These are phyloP conservation scores for Ascaphus truei DNA, from an alignment of 2,113 vertebrate species.

Conservation along the genomic window DNA sequence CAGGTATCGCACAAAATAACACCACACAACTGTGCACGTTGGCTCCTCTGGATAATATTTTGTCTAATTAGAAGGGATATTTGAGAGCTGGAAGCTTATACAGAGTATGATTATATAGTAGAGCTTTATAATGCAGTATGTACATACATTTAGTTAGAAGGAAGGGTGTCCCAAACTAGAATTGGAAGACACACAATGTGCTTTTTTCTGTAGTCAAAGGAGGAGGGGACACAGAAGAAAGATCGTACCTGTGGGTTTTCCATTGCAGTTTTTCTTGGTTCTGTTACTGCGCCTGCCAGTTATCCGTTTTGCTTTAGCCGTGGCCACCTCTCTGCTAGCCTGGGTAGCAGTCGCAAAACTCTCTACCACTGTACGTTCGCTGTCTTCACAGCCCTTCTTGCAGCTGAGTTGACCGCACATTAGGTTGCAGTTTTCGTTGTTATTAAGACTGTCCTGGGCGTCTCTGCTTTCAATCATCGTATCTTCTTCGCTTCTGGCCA, in stretches of 20 bases:
- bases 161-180: too few relatives aligned
- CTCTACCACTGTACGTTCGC: slow-evolving; percentile 34
- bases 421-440: slow-evolving; percentile 58
- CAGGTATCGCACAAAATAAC: too few relatives aligned
- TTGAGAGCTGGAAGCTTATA: too few relatives aligned
- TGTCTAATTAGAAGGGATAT: too few relatives aligned
- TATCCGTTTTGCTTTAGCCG: slow-evolving; percentile 40
- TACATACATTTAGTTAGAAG: too few relatives aligned
- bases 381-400: slow-evolving; percentile 40
- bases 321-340: slow-evolving; percentile 39
- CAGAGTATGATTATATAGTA: too few relatives aligned
- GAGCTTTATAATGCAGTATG: too few relatives aligned
- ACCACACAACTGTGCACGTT: too few relatives aligned
- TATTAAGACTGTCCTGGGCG: slow-evolving; percentile 72
- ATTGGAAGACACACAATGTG: too few relatives aligned
- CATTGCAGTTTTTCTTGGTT: slow-evolving; percentile 46
- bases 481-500: slow-evolving; percentile 39
- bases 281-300: slow-evolving; percentile 51
- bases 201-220: too few relatives aligned
- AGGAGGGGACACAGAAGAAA: not conserved
- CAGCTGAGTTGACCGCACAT: slow-evolving; percentile 36
- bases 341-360: slow-evolving; percentile 37
- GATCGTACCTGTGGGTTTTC: slow-evolving; percentile 51
- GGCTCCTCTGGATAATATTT: too few relatives aligned
- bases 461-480: slow-evolving; percentile 51